Percentiles rank a stretch among this genome's conserved stretches.
These are phyloP conservation scores for Ochlodes sylvanus DNA, from an alignment of 2,888 invertebrate genomes.

Conservation along the genomic window DNA sequence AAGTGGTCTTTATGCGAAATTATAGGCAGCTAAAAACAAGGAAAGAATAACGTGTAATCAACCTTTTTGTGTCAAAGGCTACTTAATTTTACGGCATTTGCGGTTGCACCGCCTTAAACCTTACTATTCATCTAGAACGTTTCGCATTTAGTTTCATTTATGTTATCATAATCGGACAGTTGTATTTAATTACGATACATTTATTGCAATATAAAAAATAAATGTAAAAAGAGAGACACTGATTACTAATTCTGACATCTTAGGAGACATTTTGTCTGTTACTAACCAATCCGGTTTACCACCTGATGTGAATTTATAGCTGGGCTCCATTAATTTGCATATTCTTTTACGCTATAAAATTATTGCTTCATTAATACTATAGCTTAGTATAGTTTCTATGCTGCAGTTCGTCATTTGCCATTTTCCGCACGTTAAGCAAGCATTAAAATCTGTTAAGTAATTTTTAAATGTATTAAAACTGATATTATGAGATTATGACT, in stretches of 20 bases:
- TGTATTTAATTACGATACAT: slow-evolving; percentile 5
- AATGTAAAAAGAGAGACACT: slow-evolving; percentile 55
- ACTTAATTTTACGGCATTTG: slow-evolving; percentile 55
- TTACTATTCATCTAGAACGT: slow-evolving; percentile 38
- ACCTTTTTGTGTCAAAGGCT: slow-evolving; percentile 65
- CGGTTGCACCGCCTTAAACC: slow-evolving; percentile 45
- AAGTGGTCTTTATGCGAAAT: slow-evolving; percentile 81
- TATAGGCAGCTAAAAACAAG: slow-evolving; percentile 77
- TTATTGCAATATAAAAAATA: slow-evolving; percentile 27
- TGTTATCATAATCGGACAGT: slow-evolving; percentile 8
- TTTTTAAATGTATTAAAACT: too few species aligned
- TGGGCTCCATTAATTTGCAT: slow-evolving; percentile 68
- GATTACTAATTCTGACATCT: slow-evolving; percentile 57
- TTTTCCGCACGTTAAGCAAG: neutral
- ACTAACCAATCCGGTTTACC: slow-evolving; percentile 78
- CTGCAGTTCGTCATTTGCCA: neutral
- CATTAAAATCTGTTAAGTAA: neutral
- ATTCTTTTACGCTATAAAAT: slow-evolving; percentile 52
- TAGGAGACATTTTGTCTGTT: slow-evolving; percentile 79
- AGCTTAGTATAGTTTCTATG: neutral
- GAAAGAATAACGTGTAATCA: slow-evolving; percentile 73
- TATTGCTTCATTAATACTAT: slow-evolving; percentile 40
- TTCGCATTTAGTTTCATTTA: slow-evolving; percentile 10
- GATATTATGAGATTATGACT: too few species aligned
- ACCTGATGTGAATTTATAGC: slow-evolving; percentile 73